Base-by-base conservation (phyloP, 2,797 vertebrate species). In the Chromobotia macracanthus region DNA sequence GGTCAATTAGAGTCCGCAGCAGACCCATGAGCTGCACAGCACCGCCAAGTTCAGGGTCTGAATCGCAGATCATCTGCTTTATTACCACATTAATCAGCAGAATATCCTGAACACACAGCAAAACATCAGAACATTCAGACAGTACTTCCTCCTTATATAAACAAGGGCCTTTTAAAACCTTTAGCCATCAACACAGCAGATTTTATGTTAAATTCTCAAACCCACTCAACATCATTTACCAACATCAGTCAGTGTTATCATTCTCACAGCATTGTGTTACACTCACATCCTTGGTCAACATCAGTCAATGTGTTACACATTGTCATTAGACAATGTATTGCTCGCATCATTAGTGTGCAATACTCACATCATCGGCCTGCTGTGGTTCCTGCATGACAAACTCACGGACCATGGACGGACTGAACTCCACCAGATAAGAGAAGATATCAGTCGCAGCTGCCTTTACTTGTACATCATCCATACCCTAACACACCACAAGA, bases 331-430 rank as follows among this genome's bases (percentile, higher is more conserved):
- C 41, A 44, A 44, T 10, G 11, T 44, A 2, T 44, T 85, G 92
- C 95, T 95, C 93, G 98, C 97, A 46, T 98, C 97, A 5, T 98
- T 97, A 1, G 96, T 97, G 90, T 98, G 98, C 82, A 98, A 44
- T 85, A 93, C 95, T 95, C 93, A 99, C 97, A 46, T 98, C 97
- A 5, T 98, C 98, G 1, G 96, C 97, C 91, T 99, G 98, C 82
- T 98, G 97, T 12, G 97, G 96, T 86, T 99, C 98, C 89, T 99
- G 98, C 97, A 99, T 98, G 84, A 99, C 96, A 93, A 99, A 99
- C 89, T 99, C 98, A 76, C 97, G 91, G 81, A 99, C 97, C 98
- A 99, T 98, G 77, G 97, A 99, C 85, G 97, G 97, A 90, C 97
- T 99, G 92, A 98, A 99, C 88, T 99, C 97, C 92, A 99, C 97